A percentile compares a stretch with the other conserved stretches of the same genome.
Evolutionary conservation across 1,140 invertebrate species (phyloP).

Genomic region (Gryllus bimaculatus): DNA sequence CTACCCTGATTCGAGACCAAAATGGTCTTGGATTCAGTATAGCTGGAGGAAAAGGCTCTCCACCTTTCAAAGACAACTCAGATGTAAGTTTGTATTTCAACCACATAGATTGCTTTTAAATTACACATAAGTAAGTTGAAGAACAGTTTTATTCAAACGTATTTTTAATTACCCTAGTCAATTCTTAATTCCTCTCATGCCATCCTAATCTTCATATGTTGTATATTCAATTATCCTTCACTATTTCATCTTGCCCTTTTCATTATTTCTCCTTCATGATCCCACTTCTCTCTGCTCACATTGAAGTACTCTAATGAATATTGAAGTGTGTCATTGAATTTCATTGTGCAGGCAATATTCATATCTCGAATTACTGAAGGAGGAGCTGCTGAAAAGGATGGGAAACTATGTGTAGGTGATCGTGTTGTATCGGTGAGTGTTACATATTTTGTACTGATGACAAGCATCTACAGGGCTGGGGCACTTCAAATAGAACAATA

Average conservation of each 20-base stretch:
- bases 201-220: no score
- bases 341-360: conserved; percentile 63
- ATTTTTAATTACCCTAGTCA: no score
- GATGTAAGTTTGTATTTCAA: conserved; percentile 38
- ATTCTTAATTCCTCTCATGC: no score
- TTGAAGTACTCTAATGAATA: not conserved
- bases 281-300: not conserved
- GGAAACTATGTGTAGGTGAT: conserved; percentile 87
- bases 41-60: conserved; percentile 84
- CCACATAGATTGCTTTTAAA: no score
- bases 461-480: not conserved
- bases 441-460: not conserved
- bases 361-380: conserved; percentile 88
- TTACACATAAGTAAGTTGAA: no score
- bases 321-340: not conserved
- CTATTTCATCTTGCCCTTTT: no score
- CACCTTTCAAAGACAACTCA: conserved; percentile 60
- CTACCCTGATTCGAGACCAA: conserved; percentile 81
- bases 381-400: conserved; percentile 84
- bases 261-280: not conserved
- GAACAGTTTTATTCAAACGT: no score
- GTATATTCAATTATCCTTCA: no score
- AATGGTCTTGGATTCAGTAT: conserved; percentile 91
- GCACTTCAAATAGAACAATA: not conserved
- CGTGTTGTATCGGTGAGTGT: conserved; percentile 72